A percentile compares a stretch with the other conserved stretches of the same genome.
Evolutionary conservation across 2,888 invertebrate species (phyloP).

Genomic region (Smittia sp.): DNA sequence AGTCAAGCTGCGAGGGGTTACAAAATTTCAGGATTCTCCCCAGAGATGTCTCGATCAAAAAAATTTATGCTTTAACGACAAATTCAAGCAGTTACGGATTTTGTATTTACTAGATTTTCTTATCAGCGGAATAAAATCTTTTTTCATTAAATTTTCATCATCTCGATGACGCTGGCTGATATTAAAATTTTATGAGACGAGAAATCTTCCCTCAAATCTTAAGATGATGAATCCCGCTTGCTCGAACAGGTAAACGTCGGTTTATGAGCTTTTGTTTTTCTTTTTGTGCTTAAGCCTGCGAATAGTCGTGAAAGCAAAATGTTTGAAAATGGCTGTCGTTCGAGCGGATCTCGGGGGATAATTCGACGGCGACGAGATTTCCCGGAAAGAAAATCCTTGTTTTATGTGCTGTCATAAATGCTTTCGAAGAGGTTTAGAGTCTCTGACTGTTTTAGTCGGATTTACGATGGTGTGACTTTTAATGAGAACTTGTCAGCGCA

Average conservation of each 20-base stretch:
- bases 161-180: not conserved
- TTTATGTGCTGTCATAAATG: not conserved
- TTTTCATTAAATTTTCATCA: too few species aligned
- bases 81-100: too few species aligned
- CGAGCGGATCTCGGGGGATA: not conserved
- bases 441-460: not conserved
- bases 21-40: too few species aligned
- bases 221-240: not conserved
- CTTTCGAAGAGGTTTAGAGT: not conserved
- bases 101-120: too few species aligned
- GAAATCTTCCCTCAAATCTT: not conserved
- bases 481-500: not conserved
- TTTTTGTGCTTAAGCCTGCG: not conserved
- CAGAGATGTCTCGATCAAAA: too few species aligned
- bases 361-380: not conserved
- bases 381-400: not conserved
- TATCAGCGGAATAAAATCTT: not conserved
- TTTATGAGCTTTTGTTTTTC: constrained; percentile 20
- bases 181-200: not conserved
- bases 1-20: too few species aligned
- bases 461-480: not conserved
- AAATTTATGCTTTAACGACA: too few species aligned
- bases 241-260: constrained; percentile 13
- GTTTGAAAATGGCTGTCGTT: constrained; percentile 4
- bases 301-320: not conserved